Base-by-base conservation (phyloP, 1,140 invertebrate genomes). In the Hydropsyche tenuis region DNA sequence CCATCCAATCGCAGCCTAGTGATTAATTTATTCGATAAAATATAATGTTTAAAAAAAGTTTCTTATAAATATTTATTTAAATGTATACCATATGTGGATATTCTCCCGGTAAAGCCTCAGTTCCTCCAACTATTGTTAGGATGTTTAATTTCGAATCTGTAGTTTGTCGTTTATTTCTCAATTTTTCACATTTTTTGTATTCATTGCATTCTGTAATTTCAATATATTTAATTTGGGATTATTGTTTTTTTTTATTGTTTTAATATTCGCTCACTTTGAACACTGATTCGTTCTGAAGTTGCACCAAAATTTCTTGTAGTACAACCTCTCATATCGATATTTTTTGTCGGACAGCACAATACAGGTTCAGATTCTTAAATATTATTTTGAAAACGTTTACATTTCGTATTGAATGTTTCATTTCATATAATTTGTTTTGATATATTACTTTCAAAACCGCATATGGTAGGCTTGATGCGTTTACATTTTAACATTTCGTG, bases 41-140 rank as follows among this genome's bases (percentile, higher is more conserved):
- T 60, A 60, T 25, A 60, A n/a, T n/a, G n/a, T 22, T 22, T 56
- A 20, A 63, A 7, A 5, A 30, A 14, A 25, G 20, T 7, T 16
- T 63, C 4, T 3, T 4, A 12, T 2, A 25, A 60, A 1, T 2
- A 25, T 12, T 5, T 51, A 16, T 51, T 4, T 14, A 14, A 51
- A 51, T 14, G 9, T 5, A 51, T 68, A 76, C 75, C 75, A 76
- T 76, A 60, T 76, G 75, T 12, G 75, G 75, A 64, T 69, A 76
- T 42, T 76, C 22, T 0, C 22, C 75, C 18, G 66, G 72, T 1
- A 46, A 9, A 16, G 30, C 30, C 27, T 18, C 25, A 0, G 23
- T 60, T 23, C 23, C 56, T 14, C 20, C 20, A 12, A 60, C 23
- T 22, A 60, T 25, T 7, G 51, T 7, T 1, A 20, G 71, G 23